A percentile compares a stretch with the other conserved stretches of the same genome.
phyloP scores from a whole-genome alignment of 2,113 vertebrate genomes.

The Percopsis transmontana region DNA sequence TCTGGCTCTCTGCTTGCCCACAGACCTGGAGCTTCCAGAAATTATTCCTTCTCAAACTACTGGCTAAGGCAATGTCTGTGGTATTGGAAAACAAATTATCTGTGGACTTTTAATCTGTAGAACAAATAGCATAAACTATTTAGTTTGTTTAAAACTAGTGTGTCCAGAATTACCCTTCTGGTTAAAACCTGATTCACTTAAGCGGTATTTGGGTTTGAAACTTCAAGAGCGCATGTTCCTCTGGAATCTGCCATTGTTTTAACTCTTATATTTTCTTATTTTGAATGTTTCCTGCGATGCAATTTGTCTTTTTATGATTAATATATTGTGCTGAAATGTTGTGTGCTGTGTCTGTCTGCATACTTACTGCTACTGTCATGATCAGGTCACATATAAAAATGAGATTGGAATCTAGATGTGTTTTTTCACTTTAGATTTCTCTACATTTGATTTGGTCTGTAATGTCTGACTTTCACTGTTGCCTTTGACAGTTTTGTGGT shows the following conservation, averaged over 20 bases:
- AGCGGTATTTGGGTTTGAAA: too few relatives aligned
- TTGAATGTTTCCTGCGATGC: too few relatives aligned
- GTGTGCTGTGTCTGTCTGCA: background rate
- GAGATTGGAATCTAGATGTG: too few relatives aligned
- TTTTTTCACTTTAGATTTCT: background rate
- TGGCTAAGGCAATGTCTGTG: slow-evolving; percentile 69
- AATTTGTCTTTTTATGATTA: too few relatives aligned
- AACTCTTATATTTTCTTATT: too few relatives aligned
- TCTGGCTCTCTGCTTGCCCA: slow-evolving; percentile 50
- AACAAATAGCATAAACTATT: too few relatives aligned
- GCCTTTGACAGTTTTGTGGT: background rate
- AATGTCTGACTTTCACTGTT: background rate
- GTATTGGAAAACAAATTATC: slow-evolving; percentile 62
- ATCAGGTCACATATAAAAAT: background rate
- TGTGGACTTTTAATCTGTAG: too few relatives aligned
- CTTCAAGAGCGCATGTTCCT: too few relatives aligned
- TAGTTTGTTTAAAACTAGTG: too few relatives aligned
- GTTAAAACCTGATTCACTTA: too few relatives aligned
- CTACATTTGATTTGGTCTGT: background rate
- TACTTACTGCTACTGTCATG: background rate
- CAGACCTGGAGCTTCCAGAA: slow-evolving; percentile 62
- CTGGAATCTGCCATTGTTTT: too few relatives aligned
- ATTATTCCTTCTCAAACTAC: slow-evolving; percentile 70
- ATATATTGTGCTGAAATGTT: background rate
- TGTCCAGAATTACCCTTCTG: too few relatives aligned